phyloP scores from a whole-genome alignment of 1,140 invertebrate genomes.

The Akabosia matsudoensis region DNA sequence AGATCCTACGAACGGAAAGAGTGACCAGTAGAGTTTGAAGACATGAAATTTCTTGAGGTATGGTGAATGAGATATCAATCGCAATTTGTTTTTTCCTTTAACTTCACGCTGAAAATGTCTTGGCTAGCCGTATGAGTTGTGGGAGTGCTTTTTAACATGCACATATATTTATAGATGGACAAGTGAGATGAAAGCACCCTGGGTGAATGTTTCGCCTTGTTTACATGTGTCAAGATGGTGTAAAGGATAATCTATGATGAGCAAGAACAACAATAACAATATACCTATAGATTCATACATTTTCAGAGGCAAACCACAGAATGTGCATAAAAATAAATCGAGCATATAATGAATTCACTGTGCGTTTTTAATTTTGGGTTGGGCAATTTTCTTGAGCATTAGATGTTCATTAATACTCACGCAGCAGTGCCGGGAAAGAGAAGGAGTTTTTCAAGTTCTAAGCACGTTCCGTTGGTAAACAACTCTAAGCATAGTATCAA shows the following conservation, averaged over 20 bases:
- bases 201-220: background rate
- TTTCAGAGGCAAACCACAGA: background rate
- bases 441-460: background rate
- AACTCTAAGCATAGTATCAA: too few relatives aligned
- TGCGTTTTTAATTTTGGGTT: background rate
- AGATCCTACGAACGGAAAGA: too few relatives aligned
- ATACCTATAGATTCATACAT: background rate
- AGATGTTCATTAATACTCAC: background rate
- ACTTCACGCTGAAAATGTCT: too few relatives aligned
- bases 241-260: conserved; percentile 12
- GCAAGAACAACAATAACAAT: background rate
- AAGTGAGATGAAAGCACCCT: conserved; percentile 12
- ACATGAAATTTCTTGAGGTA: too few relatives aligned
- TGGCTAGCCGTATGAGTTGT: too few relatives aligned
- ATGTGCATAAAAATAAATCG: background rate
- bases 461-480: background rate
- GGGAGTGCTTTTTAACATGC: background rate
- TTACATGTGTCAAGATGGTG: conserved; percentile 24
- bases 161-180: conserved; percentile 4
- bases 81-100: too few relatives aligned
- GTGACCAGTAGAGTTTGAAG: too few relatives aligned
- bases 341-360: background rate
- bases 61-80: too few relatives aligned
- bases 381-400: background rate
- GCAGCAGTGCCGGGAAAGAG: too few relatives aligned